Evolutionary conservation across 2,113 vertebrate genomes (phyloP), one percentile per base, ranked within the genome.

Genomic region (Sinocyclocheilus grahami): DNA sequence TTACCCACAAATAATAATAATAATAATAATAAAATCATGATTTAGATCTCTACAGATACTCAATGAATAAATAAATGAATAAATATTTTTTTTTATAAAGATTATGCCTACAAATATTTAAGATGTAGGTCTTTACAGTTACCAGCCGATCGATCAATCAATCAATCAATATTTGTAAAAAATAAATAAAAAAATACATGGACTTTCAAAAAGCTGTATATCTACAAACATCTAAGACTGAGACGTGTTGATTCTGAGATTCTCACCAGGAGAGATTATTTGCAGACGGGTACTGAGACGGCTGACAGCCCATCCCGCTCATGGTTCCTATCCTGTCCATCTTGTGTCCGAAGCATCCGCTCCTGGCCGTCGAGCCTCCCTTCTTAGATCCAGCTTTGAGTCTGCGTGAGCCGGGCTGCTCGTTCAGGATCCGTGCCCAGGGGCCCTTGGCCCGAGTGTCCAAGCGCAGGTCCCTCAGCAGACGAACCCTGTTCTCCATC

Each of bases 251-350:
- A 27, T 27, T 27, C 27, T 27, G 20, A 60, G 22, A 69, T 20
- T 93, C 97, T 95, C 91, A 97, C 96, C 95, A 92, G 92, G 94
- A 92, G 67, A 89, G 88, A 22, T 89, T 89, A 42, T 83, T 87
- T 10, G 63, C 71, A n/a, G 88, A 75, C 9, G 84, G 88, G 69
- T 89, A 86, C 7, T 87, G 82, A 0, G 80, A 77, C 12, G 88
- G 91, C 90, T 98, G 98, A 93, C 98, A 99, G 83, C 98, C 98
- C 95, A 99, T 96, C 86, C 97, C 97, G 87, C 97, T 99, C 92
- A 96, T 95, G 94, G 96, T 94, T 88, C 98, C 98, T 95, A 99
- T 99, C 83, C 97, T 96, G 95, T 99, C 98, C 95, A 99, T 95
- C 92, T 98, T 98, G 91, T 97, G 97, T 87, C 97, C 97, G 91